Conservation (phyloP, 2,113 vertebrate species). For the Bubo scandiacus region DNA sequence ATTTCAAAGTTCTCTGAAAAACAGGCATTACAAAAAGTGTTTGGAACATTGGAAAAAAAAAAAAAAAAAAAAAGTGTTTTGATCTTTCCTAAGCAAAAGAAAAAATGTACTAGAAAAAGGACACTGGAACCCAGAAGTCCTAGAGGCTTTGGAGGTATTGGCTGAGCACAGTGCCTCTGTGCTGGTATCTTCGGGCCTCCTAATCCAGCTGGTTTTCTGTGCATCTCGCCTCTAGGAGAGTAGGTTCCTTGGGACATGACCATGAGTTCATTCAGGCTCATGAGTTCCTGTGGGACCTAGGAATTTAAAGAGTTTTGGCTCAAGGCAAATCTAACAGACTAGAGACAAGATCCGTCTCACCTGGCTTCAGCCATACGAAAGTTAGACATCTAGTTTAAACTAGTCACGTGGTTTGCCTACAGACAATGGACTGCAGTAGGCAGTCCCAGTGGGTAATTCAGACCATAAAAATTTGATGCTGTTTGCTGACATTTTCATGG, state of each 20-base stretch:
- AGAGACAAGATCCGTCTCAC: not conserved
- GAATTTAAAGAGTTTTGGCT: not conserved
- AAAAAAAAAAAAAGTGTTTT: not conserved
- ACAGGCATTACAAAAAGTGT: conserved; percentile 11
- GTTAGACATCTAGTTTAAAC: not conserved
- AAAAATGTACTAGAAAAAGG: not conserved
- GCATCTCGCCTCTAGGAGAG: not conserved
- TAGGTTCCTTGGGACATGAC: not conserved
- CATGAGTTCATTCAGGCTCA: not conserved
- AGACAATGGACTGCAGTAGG: not conserved
- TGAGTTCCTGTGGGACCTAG: not conserved
- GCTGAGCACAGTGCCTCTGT: not conserved
- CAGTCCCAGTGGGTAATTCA: not conserved
- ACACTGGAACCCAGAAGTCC: not conserved
- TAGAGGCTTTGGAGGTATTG: not conserved
- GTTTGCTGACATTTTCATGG: not conserved
- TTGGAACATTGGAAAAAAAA: not conserved
- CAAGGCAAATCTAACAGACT: not conserved
- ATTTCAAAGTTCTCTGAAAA: conserved; percentile 44
- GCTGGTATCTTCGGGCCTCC: not conserved
- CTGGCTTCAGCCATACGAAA: not conserved
- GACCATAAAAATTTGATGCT: not conserved
- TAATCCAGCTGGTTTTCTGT: not conserved
- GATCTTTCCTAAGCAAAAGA: conserved; percentile 15
- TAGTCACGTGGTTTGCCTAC: not conserved